These are phyloP conservation scores for Spheniscus humboldti DNA, from an alignment of 2,797 vertebrate genomes.

Conservation along the genomic window DNA sequence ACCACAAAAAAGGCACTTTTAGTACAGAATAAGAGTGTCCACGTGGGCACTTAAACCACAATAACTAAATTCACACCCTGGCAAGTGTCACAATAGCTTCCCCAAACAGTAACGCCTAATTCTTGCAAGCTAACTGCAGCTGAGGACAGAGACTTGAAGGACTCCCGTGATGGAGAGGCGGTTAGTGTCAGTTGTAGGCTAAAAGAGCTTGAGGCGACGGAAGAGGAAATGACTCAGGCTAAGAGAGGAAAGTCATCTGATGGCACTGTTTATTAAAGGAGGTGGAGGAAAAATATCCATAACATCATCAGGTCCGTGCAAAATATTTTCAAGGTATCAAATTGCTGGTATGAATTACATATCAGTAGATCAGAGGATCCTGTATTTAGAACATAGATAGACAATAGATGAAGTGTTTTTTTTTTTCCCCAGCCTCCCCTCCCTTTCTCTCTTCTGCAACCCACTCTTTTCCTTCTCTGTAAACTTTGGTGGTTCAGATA, in stretches of 20 bases:
- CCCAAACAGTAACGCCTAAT: neutral
- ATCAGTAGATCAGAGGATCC: neutral
- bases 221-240: conserved; percentile 64
- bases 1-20: neutral
- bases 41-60: neutral
- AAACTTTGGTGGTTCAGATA: conserved; percentile 15
- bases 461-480: conserved; percentile 14
- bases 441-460: conserved; percentile 19
- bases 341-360: neutral
- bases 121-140: neutral
- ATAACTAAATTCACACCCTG: neutral
- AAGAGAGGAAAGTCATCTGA: conserved; percentile 34
- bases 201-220: neutral
- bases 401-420: neutral
- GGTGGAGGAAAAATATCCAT: neutral
- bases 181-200: conserved; percentile 6
- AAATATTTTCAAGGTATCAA: conserved; percentile 7
- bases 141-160: neutral
- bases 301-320: neutral
- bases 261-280: conserved; percentile 50
- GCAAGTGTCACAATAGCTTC: neutral
- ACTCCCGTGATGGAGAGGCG: neutral
- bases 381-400: neutral
- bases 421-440: neutral
- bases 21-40: neutral